These are phyloP conservation scores for Rhipidura dahli DNA, from an alignment of 2,113 vertebrate species.

Conservation along the genomic window DNA sequence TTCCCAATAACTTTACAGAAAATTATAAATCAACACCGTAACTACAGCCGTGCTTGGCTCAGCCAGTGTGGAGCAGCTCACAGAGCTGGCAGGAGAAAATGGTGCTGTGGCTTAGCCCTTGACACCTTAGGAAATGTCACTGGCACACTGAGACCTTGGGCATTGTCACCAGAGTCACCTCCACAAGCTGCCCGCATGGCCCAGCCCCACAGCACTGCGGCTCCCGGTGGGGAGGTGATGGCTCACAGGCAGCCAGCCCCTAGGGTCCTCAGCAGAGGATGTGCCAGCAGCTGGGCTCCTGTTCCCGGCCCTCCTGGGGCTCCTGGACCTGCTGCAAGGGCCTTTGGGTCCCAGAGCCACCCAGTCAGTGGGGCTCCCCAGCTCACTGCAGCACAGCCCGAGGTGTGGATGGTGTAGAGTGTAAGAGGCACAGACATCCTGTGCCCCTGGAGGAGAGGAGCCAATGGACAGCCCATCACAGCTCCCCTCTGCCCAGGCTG, in stretches of 20 bases:
- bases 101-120: background rate
- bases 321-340: background rate
- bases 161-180: background rate
- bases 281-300: background rate
- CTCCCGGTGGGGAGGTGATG: fast-evolving
- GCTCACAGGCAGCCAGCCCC: fast-evolving
- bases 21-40: background rate
- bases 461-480: background rate
- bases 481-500: background rate
- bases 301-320: background rate
- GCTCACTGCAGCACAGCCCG: background rate
- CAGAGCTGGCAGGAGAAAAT: background rate
- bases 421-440: too few relatives aligned
- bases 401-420: background rate
- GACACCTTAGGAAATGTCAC: background rate
- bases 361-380: fast-evolving
- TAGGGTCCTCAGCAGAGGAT: fast-evolving
- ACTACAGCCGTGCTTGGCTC: background rate
- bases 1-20: background rate
- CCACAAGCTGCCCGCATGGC: background rate
- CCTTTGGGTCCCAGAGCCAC: background rate
- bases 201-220: fast-evolving
- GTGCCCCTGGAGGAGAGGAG: background rate
- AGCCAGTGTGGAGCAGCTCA: background rate
- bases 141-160: background rate